Evolutionary conservation across 2,113 vertebrate genomes (phyloP).

Genomic region (Callipepla squamata): DNA sequence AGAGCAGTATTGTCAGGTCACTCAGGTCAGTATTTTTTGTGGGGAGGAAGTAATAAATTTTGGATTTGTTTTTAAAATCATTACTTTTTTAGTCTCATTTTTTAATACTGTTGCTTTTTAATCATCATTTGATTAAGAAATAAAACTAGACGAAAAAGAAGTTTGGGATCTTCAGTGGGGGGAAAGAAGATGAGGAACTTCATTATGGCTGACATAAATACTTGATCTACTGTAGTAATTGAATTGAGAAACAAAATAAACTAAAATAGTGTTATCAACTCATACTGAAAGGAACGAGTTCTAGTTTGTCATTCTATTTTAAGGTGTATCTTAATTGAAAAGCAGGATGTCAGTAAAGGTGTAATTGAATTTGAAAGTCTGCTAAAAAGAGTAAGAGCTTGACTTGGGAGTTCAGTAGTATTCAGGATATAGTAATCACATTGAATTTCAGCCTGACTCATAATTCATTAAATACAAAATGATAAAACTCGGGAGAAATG

Average conservation of each 20-base stretch:
- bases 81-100: neutral
- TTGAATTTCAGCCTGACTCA: neutral
- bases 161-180: neutral
- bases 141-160: neutral
- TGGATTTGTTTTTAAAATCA: neutral
- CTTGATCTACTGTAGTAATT: neutral
- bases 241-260: neutral
- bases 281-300: neutral
- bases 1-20: neutral
- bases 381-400: neutral
- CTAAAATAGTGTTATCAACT: neutral
- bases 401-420: neutral
- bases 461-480: neutral
- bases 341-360: neutral
- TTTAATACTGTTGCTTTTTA: neutral
- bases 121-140: neutral
- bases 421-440: neutral
- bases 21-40: neutral
- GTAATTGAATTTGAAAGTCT: neutral
- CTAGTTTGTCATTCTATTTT: neutral
- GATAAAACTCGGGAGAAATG: neutral
- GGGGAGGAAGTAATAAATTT: neutral
- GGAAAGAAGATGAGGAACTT: neutral
- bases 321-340: neutral
- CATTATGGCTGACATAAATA: neutral